phyloP scores from a whole-genome alignment of 2,797 vertebrate species.

The Pogonophryne albipinna region DNA sequence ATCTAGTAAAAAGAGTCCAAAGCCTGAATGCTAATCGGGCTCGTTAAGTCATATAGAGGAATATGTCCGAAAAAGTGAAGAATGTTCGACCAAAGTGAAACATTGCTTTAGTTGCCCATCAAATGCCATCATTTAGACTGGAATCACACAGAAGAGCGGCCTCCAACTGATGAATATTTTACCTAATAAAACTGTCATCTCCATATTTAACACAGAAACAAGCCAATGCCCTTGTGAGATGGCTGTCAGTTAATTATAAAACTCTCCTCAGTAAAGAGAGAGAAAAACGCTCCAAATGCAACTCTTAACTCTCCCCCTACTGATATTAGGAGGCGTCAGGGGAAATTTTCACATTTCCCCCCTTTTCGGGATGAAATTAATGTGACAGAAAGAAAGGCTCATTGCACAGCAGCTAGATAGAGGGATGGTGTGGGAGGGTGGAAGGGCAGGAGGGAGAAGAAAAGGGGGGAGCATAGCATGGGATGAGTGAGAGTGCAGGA shows the following conservation, averaged over 20 bases:
- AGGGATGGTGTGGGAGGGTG: slow-evolving; percentile 51
- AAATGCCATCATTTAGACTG: slow-evolving; percentile 71
- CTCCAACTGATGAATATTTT: slow-evolving; percentile 80
- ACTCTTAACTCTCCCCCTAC: slow-evolving; percentile 84
- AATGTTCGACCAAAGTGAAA: slow-evolving; percentile 72
- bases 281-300: slow-evolving; percentile 85
- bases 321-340: slow-evolving; percentile 85
- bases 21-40: slow-evolving; percentile 71
- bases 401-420: slow-evolving; percentile 83
- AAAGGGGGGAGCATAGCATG: slow-evolving; percentile 66
- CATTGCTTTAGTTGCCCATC: slow-evolving; percentile 70
- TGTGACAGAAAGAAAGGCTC: slow-evolving; percentile 88
- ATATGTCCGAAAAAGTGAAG: slow-evolving; percentile 55
- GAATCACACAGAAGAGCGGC: slow-evolving; percentile 66
- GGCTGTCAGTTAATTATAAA: slow-evolving; percentile 89
- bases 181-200: slow-evolving; percentile 84
- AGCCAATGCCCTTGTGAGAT: slow-evolving; percentile 85
- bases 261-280: slow-evolving; percentile 84
- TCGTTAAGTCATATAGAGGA: slow-evolving; percentile 63
- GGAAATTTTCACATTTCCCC: slow-evolving; percentile 83
- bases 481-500: slow-evolving; percentile 66
- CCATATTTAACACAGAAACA: slow-evolving; percentile 84
- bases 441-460: slow-evolving; percentile 62
- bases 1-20: slow-evolving; percentile 54
- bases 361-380: slow-evolving; percentile 85